Percentiles rank a stretch among this genome's conserved stretches.
These are phyloP conservation scores for Mungos mungo DNA, from an alignment of 2,113 vertebrate genomes.

Conservation along the genomic window DNA sequence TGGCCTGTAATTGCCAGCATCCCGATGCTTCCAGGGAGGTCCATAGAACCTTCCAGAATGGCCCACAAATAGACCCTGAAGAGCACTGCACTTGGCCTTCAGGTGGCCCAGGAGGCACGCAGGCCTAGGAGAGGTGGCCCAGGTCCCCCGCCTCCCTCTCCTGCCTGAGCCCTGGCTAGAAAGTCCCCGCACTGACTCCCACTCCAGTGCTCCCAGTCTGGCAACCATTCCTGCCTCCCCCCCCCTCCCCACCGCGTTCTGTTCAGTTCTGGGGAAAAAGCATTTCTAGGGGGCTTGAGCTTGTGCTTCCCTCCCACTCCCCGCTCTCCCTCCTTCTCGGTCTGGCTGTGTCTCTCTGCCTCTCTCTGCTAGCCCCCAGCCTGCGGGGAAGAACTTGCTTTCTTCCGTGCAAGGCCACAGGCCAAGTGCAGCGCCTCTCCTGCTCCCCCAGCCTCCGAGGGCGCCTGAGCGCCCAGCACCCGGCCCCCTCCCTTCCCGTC, in stretches of 20 bases:
- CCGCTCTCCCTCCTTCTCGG: not conserved
- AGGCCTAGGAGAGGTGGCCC: not conserved
- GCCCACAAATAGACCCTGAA: not conserved
- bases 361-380: not conserved
- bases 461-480: not conserved
- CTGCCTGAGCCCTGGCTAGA: not conserved
- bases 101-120: not conserved
- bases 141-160: not conserved
- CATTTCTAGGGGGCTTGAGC: not conserved
- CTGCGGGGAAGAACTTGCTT: not conserved
- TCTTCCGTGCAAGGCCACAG: not conserved
- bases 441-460: not conserved
- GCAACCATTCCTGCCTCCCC: not conserved
- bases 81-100: not conserved
- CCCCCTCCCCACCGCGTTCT: not conserved
- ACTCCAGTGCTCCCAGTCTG: not conserved
- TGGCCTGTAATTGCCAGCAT: not conserved
- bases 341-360: not conserved
- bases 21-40: not conserved
- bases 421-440: not conserved
- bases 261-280: not conserved
- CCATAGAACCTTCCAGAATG: slow-evolving; percentile 42
- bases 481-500: not conserved
- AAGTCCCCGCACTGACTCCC: not conserved
- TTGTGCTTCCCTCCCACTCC: not conserved